Evolutionary conservation across 2,888 invertebrate species (phyloP), one percentile per base, ranked within the genome.

Genomic region (Latheticus oryzae): DNA sequence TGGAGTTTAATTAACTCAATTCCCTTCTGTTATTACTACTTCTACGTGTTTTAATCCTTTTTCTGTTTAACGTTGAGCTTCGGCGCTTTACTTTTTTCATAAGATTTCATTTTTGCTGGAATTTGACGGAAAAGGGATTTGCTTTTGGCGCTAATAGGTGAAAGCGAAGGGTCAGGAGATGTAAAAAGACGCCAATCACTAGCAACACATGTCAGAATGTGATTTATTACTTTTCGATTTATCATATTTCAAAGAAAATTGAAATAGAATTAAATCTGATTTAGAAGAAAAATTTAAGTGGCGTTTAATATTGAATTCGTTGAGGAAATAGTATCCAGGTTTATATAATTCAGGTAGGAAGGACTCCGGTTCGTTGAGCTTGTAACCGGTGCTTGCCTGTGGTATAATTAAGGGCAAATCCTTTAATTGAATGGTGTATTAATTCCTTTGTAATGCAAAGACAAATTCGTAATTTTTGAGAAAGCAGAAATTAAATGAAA

Each of bases 371-470:
- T 57, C 35, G 50, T 51, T 57, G 50, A 33, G 43, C 35, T 57
- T 43, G 35, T 50, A 43, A 33, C 30, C 43, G 50, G 56, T 51
- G 43, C 56, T 57, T 50, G 50, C 28, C 40, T 50, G 50, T 21
- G 54, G 54, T 50, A 54, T 54, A 59, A 59, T 59, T 59, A 59
- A 54, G 50, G 50, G 37, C 48, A 50, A 59, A 59, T 54, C 47
- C 54, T 59, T 59, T 59, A 59, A 59, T 50, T 59, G 59, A 59
- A 59, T 54, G 50, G 35, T 16, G 38, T 54, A 59, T 54, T 54
- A 59, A 50, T 50, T 59, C 59, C 59, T 54, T 59, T 54, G 59
- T 59, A 50, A 59, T 45, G 35, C 50, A 53, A 58, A 42, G 47
- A 58, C 50, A 24, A 50, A 56, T 40, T 42, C 53, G 53, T 38